These are phyloP conservation scores for Prunella fulvescens DNA, from an alignment of 2,113 vertebrate genomes.

Conservation along the genomic window DNA sequence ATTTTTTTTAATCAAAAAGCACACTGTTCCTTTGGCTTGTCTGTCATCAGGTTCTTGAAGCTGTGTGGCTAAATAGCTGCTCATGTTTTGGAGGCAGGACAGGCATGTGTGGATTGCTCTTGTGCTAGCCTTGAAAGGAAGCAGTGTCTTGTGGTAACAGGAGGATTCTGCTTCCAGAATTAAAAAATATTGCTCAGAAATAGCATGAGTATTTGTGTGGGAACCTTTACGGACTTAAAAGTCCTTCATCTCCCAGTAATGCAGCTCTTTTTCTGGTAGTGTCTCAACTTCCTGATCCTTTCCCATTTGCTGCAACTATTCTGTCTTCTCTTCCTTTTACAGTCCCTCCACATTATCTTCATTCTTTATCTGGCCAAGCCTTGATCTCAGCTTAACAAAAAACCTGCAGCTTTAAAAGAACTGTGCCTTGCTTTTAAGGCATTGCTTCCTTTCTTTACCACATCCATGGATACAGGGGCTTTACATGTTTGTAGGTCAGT, in stretches of 20 bases:
- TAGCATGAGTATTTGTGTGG: background rate
- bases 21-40: background rate
- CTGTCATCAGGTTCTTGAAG: background rate
- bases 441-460: background rate
- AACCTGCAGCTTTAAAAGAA: background rate
- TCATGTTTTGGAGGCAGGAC: background rate
- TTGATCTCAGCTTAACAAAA: background rate
- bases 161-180: background rate
- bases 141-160: background rate
- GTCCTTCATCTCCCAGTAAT: background rate
- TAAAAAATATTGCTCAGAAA: background rate
- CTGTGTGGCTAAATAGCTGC: background rate
- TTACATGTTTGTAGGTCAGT: background rate
- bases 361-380: background rate
- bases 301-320: background rate
- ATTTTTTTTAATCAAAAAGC: background rate
- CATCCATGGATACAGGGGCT: background rate
- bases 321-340: background rate
- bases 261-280: background rate
- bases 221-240: background rate
- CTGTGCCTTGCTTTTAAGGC: background rate
- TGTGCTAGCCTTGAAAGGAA: background rate
- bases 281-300: background rate
- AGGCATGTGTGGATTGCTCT: background rate
- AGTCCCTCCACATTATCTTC: background rate